phyloP scores from a whole-genome alignment of 2,113 vertebrate genomes.

The Siphamia tubifer region DNA sequence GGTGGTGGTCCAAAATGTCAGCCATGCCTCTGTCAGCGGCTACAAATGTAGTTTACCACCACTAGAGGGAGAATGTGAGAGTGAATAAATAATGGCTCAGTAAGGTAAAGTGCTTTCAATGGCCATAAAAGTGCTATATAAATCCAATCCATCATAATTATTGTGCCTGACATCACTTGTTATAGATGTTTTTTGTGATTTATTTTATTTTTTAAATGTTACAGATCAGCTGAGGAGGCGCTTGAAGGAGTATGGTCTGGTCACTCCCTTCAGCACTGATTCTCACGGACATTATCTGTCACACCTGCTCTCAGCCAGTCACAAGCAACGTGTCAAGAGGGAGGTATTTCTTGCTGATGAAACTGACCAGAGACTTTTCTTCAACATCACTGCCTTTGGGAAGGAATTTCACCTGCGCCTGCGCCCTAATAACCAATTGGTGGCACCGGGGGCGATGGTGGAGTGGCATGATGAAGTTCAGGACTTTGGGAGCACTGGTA shows the following conservation, averaged over 20 bases:
- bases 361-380: conserved; percentile 81
- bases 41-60: too few relatives aligned
- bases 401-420: conserved; percentile 92
- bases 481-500: conserved; percentile 28
- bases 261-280: conserved; percentile 89
- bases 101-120: too few relatives aligned
- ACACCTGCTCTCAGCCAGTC: conserved; percentile 86
- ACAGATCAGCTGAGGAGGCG: conserved; percentile 78
- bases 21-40: too few relatives aligned
- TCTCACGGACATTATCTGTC: conserved; percentile 90
- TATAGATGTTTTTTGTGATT: too few relatives aligned
- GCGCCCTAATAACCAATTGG: conserved; percentile 82
- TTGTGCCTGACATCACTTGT: too few relatives aligned
- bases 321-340: conserved; percentile 85
- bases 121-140: too few relatives aligned
- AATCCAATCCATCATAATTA: too few relatives aligned
- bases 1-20: too few relatives aligned
- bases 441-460: conserved; percentile 88
- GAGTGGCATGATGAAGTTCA: conserved; percentile 87
- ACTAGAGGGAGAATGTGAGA: too few relatives aligned
- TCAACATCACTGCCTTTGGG: conserved; percentile 92
- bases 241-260: conserved; percentile 85
- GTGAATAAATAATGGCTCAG: too few relatives aligned
- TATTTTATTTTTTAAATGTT: background rate
- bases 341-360: conserved; percentile 57